Evolutionary conservation across 2,888 invertebrate species (phyloP).

Genomic region (Odontothrips loti): DNA sequence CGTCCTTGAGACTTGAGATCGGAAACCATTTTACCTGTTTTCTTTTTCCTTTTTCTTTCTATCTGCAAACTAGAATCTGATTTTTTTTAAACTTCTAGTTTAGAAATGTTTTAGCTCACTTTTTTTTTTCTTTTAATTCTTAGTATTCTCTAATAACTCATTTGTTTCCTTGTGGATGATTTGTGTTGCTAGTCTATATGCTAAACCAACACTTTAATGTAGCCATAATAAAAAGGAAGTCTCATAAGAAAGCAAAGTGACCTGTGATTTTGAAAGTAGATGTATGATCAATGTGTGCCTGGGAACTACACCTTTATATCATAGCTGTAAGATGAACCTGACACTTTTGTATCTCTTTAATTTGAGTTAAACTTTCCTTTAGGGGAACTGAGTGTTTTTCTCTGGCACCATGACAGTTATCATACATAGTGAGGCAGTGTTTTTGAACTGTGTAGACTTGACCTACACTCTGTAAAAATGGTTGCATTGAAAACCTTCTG

Average conservation of each 20-base stretch:
- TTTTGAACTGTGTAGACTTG: too few relatives aligned
- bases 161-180: not conserved
- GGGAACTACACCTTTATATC: not conserved
- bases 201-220: not conserved
- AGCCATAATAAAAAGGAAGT: not conserved
- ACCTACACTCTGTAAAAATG: too few relatives aligned
- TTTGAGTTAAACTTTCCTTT: too few relatives aligned
- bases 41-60: not conserved
- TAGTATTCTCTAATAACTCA: not conserved
- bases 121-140: not conserved
- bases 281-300: not conserved
- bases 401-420: too few relatives aligned
- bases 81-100: not conserved
- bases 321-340: too few relatives aligned
- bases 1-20: not conserved
- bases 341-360: too few relatives aligned
- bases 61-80: not conserved
- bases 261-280: not conserved
- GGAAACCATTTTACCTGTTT: not conserved
- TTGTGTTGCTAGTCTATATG: not conserved
- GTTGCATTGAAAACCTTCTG: too few relatives aligned
- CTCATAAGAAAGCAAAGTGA: not conserved
- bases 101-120: not conserved
- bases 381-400: too few relatives aligned
- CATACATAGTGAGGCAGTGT: too few relatives aligned